phyloP scores from a whole-genome alignment of 2,797 vertebrate species.

The Staurois parvus region DNA sequence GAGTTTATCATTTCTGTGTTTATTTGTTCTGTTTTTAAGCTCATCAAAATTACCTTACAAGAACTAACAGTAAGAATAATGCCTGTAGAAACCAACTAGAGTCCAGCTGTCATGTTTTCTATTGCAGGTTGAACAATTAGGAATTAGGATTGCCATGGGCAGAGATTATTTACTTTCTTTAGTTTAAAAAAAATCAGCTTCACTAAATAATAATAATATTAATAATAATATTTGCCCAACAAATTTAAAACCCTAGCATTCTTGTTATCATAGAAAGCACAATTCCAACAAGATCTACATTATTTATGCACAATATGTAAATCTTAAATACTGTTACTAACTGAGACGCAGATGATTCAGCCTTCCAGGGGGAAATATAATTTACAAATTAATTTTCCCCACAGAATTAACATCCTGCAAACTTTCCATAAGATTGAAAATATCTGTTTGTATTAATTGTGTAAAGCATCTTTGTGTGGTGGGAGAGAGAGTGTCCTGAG shows the following conservation, averaged over 20 bases:
- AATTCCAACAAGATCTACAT: constrained; percentile 65
- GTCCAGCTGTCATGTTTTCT: no score
- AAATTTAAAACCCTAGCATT: neutral
- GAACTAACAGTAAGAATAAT: no score
- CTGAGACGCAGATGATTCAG: constrained; percentile 41
- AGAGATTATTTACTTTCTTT: no score
- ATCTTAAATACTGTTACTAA: constrained; percentile 57
- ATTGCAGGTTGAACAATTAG: no score
- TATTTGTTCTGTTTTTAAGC: no score
- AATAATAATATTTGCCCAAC: neutral
- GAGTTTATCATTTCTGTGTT: no score
- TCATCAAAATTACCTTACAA: no score
- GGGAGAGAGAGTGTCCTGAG: constrained; percentile 63
- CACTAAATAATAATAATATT: no score
- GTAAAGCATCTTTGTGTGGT: constrained; percentile 55
- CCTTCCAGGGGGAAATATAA: constrained; percentile 59
- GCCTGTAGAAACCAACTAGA: no score
- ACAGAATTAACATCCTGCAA: constrained; percentile 61
- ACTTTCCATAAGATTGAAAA: constrained; percentile 58
- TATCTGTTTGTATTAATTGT: constrained; percentile 62
- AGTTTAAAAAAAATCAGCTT: no score
- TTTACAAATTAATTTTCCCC: constrained; percentile 62
- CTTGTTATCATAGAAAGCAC: constrained; percentile 36
- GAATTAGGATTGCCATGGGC: no score
- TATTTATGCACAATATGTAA: constrained; percentile 71